Conservation (phyloP, 2,888 invertebrate species). For the Melanophora roralis region DNA sequence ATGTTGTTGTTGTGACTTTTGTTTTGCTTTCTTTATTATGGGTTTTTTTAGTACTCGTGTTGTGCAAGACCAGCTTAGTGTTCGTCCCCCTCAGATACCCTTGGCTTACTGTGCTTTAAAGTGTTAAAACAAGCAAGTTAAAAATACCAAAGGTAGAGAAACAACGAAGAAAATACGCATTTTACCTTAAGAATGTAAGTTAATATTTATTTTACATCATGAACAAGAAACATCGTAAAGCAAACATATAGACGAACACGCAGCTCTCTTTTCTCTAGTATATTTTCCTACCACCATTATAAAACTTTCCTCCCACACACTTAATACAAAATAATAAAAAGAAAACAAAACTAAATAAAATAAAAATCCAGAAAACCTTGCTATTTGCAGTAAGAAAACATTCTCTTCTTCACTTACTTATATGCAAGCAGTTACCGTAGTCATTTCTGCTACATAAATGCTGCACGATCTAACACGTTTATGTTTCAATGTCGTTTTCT, state of each 20-base stretch:
- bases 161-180: constrained; percentile 34
- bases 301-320: neutral
- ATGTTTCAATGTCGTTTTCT: constrained; percentile 17
- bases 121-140: constrained; percentile 33
- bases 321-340: neutral
- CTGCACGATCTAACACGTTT: constrained; percentile 28
- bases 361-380: constrained; percentile 20
- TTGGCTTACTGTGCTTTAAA: constrained; percentile 25
- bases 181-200: constrained; percentile 55
- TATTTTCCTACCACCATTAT: neutral
- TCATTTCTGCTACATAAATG: constrained; percentile 22
- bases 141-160: constrained; percentile 1
- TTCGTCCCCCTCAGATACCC: constrained; percentile 4
- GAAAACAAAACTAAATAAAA: neutral
- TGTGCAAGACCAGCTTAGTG: too few species aligned
- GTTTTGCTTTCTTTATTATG: too few species aligned
- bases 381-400: constrained; percentile 16
- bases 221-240: constrained; percentile 25
- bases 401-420: neutral
- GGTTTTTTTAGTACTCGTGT: too few species aligned
- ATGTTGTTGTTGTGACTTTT: too few species aligned
- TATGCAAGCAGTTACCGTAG: constrained; percentile 8
- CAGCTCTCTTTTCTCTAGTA: neutral
- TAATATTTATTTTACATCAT: constrained; percentile 55
- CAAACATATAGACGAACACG: neutral